Conservation (phyloP, 2,797 vertebrate species). For the Muscicapa striata region DNA sequence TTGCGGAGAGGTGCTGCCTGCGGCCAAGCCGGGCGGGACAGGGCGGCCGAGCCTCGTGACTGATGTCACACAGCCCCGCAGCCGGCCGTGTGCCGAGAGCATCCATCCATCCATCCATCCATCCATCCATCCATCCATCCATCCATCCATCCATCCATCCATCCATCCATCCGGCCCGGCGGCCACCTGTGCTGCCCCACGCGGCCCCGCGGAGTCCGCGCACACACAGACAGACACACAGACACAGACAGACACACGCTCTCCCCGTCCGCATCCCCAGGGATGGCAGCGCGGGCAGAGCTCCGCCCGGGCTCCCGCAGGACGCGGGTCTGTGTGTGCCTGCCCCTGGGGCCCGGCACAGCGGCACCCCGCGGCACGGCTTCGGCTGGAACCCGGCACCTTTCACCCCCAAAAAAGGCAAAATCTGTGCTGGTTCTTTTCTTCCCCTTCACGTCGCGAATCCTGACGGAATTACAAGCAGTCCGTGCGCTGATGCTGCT, state of each 20-base stretch:
- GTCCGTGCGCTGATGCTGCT: not conserved
- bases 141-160: too few species aligned
- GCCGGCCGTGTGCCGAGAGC: not conserved
- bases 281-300: not conserved
- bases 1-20: not conserved
- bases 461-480: not conserved
- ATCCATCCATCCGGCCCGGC: too few species aligned
- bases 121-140: not conserved
- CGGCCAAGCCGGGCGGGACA: not conserved
- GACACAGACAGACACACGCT: not conserved
- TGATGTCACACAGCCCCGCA: accelerated
- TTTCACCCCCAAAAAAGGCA: not conserved
- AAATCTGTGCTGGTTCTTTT: not conserved
- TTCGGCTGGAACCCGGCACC: not conserved
- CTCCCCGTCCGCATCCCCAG: not conserved
- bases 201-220: not conserved
- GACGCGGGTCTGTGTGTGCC: not conserved
- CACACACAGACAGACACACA: not conserved
- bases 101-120: too few species aligned
- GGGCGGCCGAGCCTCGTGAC: not conserved
- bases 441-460: not conserved
- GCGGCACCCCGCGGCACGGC: too few species aligned
- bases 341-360: too few species aligned
- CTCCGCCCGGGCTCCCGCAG: not conserved
- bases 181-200: not conserved